These are phyloP conservation scores for Lochmaea crataegi DNA, from an alignment of 2,888 invertebrate genomes.

Conservation along the genomic window DNA sequence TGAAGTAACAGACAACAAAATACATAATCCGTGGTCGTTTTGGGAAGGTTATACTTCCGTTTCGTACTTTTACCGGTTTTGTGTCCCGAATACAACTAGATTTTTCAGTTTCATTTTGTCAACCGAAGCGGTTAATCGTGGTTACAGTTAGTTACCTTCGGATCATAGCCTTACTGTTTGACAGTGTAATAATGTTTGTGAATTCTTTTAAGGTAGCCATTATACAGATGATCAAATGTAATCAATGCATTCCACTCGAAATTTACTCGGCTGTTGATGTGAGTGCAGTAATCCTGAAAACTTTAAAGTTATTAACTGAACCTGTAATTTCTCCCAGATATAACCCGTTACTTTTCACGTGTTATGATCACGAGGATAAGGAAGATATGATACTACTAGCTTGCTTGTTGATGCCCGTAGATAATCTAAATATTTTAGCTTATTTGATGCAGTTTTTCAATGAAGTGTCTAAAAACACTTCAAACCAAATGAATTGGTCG, in stretches of 20 bases:
- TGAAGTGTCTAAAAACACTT: conserved; percentile 26
- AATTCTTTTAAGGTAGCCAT: conserved; percentile 64
- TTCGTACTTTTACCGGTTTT: too few species aligned
- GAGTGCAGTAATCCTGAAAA: conserved; percentile 85
- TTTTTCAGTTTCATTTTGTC: too few species aligned
- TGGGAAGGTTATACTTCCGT: too few species aligned
- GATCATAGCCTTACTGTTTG: too few species aligned
- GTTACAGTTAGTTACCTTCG: too few species aligned
- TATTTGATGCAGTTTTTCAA: conserved; percentile 76
- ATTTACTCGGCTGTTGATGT: conserved; percentile 84
- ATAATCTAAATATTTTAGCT: conserved; percentile 81
- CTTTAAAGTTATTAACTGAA: conserved; percentile 84
- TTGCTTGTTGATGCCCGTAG: conserved; percentile 77
- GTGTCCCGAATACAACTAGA: too few species aligned
- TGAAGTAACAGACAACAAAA: too few species aligned
- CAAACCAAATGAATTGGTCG: conserved; percentile 34
- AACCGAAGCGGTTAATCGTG: too few species aligned
- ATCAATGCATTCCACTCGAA: conserved; percentile 66
- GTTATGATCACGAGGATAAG: conserved; percentile 70
- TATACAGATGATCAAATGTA: conserved; percentile 47
- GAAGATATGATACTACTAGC: conserved; percentile 73
- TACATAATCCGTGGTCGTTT: too few species aligned
- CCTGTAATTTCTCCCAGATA: conserved; percentile 79
- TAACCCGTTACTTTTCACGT: conserved; percentile 80
- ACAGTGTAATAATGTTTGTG: background rate